phyloP scores from a whole-genome alignment of 2,113 vertebrate species.

The Platanista minor region DNA sequence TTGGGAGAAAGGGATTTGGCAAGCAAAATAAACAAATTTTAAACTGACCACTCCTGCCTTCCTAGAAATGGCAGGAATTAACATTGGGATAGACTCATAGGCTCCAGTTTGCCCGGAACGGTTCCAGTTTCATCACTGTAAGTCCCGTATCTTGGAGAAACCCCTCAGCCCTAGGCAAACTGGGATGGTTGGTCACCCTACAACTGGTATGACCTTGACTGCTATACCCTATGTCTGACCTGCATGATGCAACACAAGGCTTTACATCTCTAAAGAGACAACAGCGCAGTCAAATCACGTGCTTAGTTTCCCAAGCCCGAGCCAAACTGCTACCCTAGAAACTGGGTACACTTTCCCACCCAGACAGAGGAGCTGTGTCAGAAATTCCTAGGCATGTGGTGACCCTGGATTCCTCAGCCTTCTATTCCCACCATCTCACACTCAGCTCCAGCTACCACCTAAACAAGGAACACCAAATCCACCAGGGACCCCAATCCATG shows the following conservation, averaged over 20 bases:
- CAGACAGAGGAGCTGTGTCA: neutral
- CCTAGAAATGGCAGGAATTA: neutral
- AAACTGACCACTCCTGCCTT: neutral
- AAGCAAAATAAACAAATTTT: neutral
- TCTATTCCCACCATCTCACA: neutral
- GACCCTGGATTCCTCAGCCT: neutral
- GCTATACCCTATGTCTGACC: neutral
- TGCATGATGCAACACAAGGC: neutral
- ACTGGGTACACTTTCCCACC: neutral
- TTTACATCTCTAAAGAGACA: neutral
- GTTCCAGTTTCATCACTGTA: neutral
- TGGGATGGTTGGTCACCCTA: neutral
- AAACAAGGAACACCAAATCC: neutral
- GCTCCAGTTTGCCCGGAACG: neutral
- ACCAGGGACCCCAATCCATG: neutral
- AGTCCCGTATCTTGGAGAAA: neutral
- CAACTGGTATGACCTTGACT: neutral
- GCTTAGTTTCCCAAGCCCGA: neutral
- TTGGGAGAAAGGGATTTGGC: neutral
- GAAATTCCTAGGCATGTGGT: neutral
- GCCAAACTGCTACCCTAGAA: neutral
- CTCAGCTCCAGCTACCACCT: neutral
- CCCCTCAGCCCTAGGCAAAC: neutral
- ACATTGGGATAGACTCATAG: neutral
- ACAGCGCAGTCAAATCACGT: neutral